Conservation (phyloP, 2,888 invertebrate species). For the Hirtodrosophila duncani region DNA sequence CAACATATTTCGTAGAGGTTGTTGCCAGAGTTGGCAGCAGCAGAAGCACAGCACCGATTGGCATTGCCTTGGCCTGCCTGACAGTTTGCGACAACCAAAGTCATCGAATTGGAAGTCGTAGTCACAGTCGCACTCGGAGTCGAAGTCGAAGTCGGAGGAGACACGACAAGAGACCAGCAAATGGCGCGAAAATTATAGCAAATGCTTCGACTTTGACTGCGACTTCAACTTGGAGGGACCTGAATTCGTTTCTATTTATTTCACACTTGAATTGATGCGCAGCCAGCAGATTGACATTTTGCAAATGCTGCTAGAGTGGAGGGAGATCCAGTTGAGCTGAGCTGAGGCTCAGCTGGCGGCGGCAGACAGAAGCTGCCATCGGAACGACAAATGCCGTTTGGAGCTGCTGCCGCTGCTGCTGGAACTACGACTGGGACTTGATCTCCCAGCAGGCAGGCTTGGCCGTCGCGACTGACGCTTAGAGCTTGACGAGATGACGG, state of each 20-base stretch:
- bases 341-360: constrained; percentile 35
- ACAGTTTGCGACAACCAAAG: too few species aligned
- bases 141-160: neutral
- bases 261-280: constrained; percentile 74
- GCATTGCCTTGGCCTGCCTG: constrained; percentile 41
- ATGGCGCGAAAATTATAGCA: constrained; percentile 74
- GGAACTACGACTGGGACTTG: too few species aligned
- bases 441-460: constrained; percentile 52
- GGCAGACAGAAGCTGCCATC: constrained; percentile 2
- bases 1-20: constrained; percentile 75
- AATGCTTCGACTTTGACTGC: constrained; percentile 34
- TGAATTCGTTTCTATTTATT: constrained; percentile 74
- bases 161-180: constrained; percentile 42
- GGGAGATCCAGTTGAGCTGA: neutral
- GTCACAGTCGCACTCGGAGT: neutral
- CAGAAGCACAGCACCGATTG: constrained; percentile 9
- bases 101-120: constrained; percentile 5
- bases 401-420: neutral
- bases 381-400: neutral
- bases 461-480: constrained; percentile 50
- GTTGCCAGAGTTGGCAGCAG: too few species aligned
- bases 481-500: constrained; percentile 69
- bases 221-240: constrained; percentile 41
- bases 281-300: constrained; percentile 75
- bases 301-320: constrained; percentile 66